A percentile compares a stretch with the other conserved stretches of the same genome.
Conservation (phyloP, 2,888 invertebrate genomes). For the Erannis defoliaria region DNA sequence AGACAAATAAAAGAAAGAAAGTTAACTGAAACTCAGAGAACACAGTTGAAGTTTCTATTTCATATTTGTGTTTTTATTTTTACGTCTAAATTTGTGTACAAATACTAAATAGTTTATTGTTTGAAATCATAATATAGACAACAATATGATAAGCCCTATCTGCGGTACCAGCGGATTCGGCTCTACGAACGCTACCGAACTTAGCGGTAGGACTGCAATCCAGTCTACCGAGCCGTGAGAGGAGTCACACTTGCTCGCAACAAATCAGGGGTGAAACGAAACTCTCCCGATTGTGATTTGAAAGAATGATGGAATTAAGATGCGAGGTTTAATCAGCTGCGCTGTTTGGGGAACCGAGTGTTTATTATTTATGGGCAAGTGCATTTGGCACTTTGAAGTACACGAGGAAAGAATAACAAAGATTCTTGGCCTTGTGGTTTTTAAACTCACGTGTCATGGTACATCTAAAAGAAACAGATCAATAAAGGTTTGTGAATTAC, state of each 20-base stretch:
- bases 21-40: too few species aligned
- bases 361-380: slow-evolving; percentile 32
- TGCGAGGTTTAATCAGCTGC: slow-evolving; percentile 34
- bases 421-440: not conserved
- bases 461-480: too few species aligned
- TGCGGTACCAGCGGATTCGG: too few species aligned
- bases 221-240: slow-evolving; percentile 22
- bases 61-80: too few species aligned
- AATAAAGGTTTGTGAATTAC: too few species aligned
- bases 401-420: not conserved
- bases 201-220: slow-evolving; percentile 1
- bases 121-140: too few species aligned
- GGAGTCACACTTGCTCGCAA: slow-evolving; percentile 41
- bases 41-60: too few species aligned
- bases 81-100: too few species aligned
- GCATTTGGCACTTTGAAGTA: not conserved
- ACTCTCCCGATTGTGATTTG: slow-evolving; percentile 36
- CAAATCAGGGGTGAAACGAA: slow-evolving; percentile 48
- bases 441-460: too few species aligned
- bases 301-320: slow-evolving; percentile 20
- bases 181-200: not conserved
- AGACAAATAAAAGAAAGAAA: too few species aligned
- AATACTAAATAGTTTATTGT: too few species aligned
- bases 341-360: slow-evolving; percentile 20
- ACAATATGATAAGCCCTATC: too few species aligned